Percentiles rank a stretch among this genome's conserved stretches.
Conservation (phyloP, 2,888 invertebrate species). For the Neuroscelio doddi region DNA sequence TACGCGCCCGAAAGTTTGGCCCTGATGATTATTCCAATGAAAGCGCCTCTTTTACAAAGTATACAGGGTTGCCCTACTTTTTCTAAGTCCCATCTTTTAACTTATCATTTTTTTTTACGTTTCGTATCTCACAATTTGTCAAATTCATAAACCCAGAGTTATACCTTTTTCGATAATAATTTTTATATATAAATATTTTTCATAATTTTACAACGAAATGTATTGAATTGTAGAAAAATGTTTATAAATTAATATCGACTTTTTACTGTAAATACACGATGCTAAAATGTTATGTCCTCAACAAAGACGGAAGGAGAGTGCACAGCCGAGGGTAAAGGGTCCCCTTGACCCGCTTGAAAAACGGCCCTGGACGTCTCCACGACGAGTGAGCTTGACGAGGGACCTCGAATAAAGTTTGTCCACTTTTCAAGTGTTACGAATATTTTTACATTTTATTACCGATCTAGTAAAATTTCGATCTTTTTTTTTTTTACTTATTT, state of each 20-base stretch:
- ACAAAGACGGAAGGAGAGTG: constrained; percentile 25
- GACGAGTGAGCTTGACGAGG: constrained; percentile 38
- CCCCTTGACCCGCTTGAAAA: constrained; percentile 66
- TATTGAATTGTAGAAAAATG: no score
- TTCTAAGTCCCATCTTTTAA: constrained; percentile 1
- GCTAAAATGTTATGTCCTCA: no score
- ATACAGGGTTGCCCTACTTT: constrained; percentile 34
- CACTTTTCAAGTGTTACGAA: constrained; percentile 21
- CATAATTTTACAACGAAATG: no score
- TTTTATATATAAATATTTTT: no score
- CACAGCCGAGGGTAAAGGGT: constrained; percentile 48
- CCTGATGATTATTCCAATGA: constrained; percentile 37
- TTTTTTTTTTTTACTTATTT: no score
- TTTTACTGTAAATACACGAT: background rate
- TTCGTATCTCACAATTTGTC: no score
- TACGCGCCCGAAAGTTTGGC: constrained; percentile 38
- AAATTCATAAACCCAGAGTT: no score
- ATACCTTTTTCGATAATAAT: no score
- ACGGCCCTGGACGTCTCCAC: constrained; percentile 56
- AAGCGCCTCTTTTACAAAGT: constrained; percentile 4
- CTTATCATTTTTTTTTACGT: no score
- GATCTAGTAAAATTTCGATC: background rate
- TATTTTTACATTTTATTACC: constrained; percentile 14
- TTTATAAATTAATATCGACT: no score
- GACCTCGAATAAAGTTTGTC: constrained; percentile 44